Percentiles rank a stretch among this genome's conserved stretches.
phyloP scores from a whole-genome alignment of 2,113 vertebrate genomes.

The Chaenogobius annularis region DNA sequence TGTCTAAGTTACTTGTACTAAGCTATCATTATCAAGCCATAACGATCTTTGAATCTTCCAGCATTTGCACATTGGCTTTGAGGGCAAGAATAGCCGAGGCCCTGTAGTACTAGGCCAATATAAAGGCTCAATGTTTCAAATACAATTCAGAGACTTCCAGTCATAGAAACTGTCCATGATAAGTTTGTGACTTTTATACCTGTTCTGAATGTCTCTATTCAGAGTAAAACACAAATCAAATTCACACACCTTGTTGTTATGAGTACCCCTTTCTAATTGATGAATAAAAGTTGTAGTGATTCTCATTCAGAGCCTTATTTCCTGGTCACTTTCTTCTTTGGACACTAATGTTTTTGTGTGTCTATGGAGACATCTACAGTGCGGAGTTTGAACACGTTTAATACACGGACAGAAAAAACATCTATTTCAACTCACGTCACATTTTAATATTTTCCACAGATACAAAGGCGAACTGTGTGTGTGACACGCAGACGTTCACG shows the following conservation, averaged over 20 bases:
- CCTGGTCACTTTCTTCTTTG: constrained; percentile 55
- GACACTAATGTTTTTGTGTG: not conserved
- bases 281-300: not conserved
- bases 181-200: not conserved
- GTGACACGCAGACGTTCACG: not conserved
- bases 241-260: not conserved
- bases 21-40: not conserved
- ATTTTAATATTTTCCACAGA: not conserved
- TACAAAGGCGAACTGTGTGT: not conserved
- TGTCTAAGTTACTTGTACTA: not conserved
- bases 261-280: not conserved
- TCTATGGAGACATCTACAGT: constrained; percentile 48
- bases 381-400: constrained; percentile 8
- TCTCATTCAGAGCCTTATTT: constrained; percentile 17
- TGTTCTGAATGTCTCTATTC: not conserved
- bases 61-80: too few species aligned
- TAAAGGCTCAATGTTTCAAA: too few species aligned
- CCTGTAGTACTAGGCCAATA: too few species aligned
- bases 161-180: not conserved
- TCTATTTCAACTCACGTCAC: not conserved
- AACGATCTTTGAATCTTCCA: too few species aligned
- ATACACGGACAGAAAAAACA: not conserved
- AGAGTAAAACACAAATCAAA: not conserved
- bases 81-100: too few species aligned
- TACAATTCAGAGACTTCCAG: not conserved